Conservation (phyloP, 2,113 vertebrate genomes). For the Tachysurus vachellii region DNA sequence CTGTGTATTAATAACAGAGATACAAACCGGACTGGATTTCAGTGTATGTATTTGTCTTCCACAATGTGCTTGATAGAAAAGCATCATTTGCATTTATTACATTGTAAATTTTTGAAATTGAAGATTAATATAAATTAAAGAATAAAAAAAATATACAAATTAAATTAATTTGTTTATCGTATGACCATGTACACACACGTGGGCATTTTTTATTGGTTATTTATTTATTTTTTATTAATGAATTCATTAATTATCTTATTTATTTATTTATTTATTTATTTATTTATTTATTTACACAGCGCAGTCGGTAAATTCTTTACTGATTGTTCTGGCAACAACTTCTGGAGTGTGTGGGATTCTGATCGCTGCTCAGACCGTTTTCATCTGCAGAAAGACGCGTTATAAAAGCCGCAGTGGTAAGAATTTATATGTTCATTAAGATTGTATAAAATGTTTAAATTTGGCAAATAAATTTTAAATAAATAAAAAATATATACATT, state of each 20-base stretch:
- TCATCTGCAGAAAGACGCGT: background rate
- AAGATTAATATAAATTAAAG: background rate
- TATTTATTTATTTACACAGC: background rate
- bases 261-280: background rate
- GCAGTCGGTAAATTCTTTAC: background rate
- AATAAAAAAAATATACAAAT: no score
- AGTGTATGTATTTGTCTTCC: no score
- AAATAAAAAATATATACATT: no score
- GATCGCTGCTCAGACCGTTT: background rate
- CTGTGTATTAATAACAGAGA: no score
- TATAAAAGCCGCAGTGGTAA: background rate
- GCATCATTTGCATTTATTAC: no score
- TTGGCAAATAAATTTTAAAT: background rate
- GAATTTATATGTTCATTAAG: background rate
- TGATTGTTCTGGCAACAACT: background rate
- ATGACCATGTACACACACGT: background rate
- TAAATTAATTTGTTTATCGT: background rate
- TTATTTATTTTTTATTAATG: background rate
- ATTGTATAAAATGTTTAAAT: background rate
- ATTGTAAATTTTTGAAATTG: background rate
- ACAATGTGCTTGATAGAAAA: no score
- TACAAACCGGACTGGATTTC: no score
- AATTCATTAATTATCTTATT: no score
- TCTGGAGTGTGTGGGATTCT: slow-evolving; percentile 28
- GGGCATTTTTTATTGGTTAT: background rate